phyloP scores from a whole-genome alignment of 2,113 vertebrate genomes.

The Odocoileus hemionus region DNA sequence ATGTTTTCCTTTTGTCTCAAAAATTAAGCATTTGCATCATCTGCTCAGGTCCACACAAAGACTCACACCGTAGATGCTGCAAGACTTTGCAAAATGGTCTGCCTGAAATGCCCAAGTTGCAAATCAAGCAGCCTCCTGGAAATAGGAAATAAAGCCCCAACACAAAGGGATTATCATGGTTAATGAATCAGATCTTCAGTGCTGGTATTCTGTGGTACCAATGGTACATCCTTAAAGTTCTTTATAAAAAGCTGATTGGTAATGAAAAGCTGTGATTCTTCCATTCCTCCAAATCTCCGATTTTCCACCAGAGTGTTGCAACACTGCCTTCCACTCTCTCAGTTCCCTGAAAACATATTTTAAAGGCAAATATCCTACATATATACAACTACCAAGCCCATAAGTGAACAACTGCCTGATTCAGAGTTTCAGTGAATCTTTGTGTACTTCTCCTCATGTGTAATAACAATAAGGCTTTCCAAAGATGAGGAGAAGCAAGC shows the following conservation, averaged over 20 bases:
- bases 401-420: not conserved
- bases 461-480: not conserved
- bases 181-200: slow-evolving; percentile 26
- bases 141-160: not conserved
- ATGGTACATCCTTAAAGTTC: not conserved
- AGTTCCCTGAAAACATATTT: not conserved
- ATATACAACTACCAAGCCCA: not conserved
- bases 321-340: not conserved
- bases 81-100: not conserved
- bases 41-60: slow-evolving; percentile 23
- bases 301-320: not conserved
- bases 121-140: not conserved
- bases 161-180: not conserved
- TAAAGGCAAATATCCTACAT: not conserved
- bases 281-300: not conserved
- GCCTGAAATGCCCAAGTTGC: not conserved
- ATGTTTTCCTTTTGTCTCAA: slow-evolving; percentile 11
- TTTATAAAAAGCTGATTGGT: not conserved
- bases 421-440: not conserved
- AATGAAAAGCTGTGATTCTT: not conserved
- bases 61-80: not conserved
- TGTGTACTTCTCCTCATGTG: not conserved
- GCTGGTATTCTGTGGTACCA: not conserved
- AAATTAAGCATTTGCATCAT: not conserved
- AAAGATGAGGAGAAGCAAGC: not conserved